Percentiles rank a stretch among this genome's conserved stretches.
Evolutionary conservation across 2,113 vertebrate species (phyloP).

Genomic region (Talpa occidentalis): DNA sequence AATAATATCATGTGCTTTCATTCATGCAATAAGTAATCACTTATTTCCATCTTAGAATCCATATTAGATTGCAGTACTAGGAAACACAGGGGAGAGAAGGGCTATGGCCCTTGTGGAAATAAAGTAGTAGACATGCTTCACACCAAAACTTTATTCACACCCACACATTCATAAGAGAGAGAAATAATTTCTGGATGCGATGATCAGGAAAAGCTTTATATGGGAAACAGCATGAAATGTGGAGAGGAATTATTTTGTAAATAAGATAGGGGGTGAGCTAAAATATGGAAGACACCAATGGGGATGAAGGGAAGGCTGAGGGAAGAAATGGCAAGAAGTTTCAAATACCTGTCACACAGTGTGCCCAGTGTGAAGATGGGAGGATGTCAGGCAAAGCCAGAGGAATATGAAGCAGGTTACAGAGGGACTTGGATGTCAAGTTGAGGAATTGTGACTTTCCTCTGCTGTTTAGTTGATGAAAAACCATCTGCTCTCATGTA

Average conservation of each 20-base stretch:
- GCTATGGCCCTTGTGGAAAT: neutral
- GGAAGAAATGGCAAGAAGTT: neutral
- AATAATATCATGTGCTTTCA: neutral
- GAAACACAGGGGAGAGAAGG: neutral
- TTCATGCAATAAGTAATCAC: neutral
- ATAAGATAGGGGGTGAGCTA: neutral
- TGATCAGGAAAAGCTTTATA: neutral
- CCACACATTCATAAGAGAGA: neutral
- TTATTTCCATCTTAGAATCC: neutral
- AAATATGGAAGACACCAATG: neutral
- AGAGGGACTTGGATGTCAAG: neutral
- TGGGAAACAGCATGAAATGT: neutral
- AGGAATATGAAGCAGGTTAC: neutral
- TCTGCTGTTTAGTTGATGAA: neutral
- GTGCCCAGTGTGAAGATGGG: too few species aligned
- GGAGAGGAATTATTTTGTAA: neutral
- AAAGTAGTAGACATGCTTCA: neutral
- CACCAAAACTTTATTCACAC: neutral
- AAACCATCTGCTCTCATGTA: conserved; percentile 19
- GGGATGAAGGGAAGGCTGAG: neutral
- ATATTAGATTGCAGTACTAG: neutral
- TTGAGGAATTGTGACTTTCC: neutral
- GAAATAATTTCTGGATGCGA: neutral
- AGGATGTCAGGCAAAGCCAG: neutral
- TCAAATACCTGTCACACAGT: neutral